Base-by-base conservation (phyloP, 2,888 invertebrate species). In the Mayetiola destructor region DNA sequence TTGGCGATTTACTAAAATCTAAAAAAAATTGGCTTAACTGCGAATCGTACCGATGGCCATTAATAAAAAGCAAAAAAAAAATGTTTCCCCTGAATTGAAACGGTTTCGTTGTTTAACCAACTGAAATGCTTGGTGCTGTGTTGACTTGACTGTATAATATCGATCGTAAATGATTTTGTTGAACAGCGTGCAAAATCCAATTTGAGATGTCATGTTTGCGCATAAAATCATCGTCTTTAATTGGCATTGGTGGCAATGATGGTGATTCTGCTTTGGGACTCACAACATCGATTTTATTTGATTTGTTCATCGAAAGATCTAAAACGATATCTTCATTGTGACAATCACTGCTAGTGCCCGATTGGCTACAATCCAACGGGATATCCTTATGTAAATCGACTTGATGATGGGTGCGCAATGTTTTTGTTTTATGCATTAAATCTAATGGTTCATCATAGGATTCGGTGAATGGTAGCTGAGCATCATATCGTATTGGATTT, bases 401-500 rank as follows among this genome's bases (percentile, higher is more conserved):
- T n/a, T n/a, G n/a, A n/a, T n/a, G n/a, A 5, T 48, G 48, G 48
- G 27, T 27, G 2, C 48, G 48, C 48, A 27, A 27, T 5, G n/a
- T 4, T 48, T 48, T 48, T 2, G 27, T 4, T 42, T 42, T 42
- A 3, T 42, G 42, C 29, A 10, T 20, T n/a, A 57, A 39, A 18
- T 32, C 27, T n/a, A 57, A 30, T 39, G 57, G 57, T 54, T 57
- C 57, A 29, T 57, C 27, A 3, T 54, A 54, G 2, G 37, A 14
- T 27, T 37, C 48, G 8, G n/a, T 30, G 14, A 52, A 21, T 29
- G 30, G 29, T 20, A 35, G 35, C n/a, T 29, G 29, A 12, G 35
- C 56, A 20, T 37, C 57, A 39, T 57, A 55, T 55, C 55, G 40
- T 4, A 48, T 35, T 40, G 58, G 58, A 32, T 58, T 58, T 32